Conservation (phyloP, 2,113 vertebrate genomes). For the Plecotus auritus region DNA sequence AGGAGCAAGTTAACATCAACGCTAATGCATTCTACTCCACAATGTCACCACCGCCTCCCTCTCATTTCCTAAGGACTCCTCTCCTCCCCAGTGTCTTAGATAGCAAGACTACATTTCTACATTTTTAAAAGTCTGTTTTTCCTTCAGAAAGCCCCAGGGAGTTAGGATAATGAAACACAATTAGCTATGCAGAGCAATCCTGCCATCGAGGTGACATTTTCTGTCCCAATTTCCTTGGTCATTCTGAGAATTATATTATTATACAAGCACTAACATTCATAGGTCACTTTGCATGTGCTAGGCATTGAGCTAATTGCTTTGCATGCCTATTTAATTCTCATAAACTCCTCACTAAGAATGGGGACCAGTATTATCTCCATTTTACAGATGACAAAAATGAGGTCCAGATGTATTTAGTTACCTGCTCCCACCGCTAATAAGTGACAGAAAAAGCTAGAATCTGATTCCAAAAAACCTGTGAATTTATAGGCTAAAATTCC, state of each 20-base stretch:
- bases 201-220: slow-evolving; percentile 11
- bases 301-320: neutral
- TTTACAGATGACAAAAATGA: slow-evolving; percentile 32
- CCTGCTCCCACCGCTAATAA: neutral
- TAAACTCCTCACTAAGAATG: neutral
- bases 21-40: too few species aligned
- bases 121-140: slow-evolving; percentile 44
- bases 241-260: slow-evolving; percentile 12
- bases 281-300: neutral
- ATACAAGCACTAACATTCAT: slow-evolving; percentile 15
- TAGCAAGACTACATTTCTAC: slow-evolving; percentile 38
- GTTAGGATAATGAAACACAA: slow-evolving; percentile 53
- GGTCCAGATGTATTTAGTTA: neutral
- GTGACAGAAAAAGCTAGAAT: neutral
- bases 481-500: neutral
- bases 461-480: neutral
- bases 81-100: neutral
- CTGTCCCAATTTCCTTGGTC: neutral
- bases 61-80: neutral
- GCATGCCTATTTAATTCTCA: neutral
- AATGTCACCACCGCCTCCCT: neutral
- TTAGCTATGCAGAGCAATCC: slow-evolving; percentile 35
- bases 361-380: neutral
- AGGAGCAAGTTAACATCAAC: neutral
- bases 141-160: slow-evolving; percentile 38